Evolutionary conservation across 2,888 invertebrate genomes (phyloP).

Genomic region (Acanthacorydalis orientalis): DNA sequence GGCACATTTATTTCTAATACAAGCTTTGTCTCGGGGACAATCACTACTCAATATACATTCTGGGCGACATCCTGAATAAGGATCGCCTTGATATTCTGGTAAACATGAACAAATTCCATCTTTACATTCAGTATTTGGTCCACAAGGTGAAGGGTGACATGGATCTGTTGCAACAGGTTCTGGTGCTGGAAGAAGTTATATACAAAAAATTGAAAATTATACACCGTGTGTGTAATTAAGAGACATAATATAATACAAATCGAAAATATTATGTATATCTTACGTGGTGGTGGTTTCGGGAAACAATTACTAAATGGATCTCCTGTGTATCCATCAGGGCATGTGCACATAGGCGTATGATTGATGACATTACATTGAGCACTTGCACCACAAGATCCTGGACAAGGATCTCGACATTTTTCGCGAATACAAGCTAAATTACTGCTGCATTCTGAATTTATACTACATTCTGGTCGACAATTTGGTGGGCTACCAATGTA

Average conservation of each 20-base stretch:
- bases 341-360: constrained; percentile 48
- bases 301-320: constrained; percentile 36
- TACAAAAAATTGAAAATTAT: constrained; percentile 2
- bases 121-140: constrained; percentile 50
- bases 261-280: constrained; percentile 3
- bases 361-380: constrained; percentile 46
- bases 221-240: too few species aligned
- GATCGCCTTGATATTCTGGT: constrained; percentile 48
- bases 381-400: constrained; percentile 41
- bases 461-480: constrained; percentile 35
- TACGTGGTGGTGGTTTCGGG: constrained; percentile 18
- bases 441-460: constrained; percentile 34
- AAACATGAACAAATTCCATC: constrained; percentile 52
- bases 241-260: background rate
- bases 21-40: constrained; percentile 47
- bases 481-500: constrained; percentile 35
- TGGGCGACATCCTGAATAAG: constrained; percentile 49
- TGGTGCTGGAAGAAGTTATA: constrained; percentile 8
- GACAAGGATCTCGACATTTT: constrained; percentile 48
- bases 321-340: constrained; percentile 41
- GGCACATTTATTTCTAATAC: constrained; percentile 50
- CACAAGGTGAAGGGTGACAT: constrained; percentile 55
- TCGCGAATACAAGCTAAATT: constrained; percentile 32
- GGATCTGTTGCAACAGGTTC: constrained; percentile 31
- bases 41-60: constrained; percentile 54